Evolutionary conservation across 2,888 invertebrate species (phyloP), one percentile per base, ranked within the genome.

Genomic region (Leptura quadrifasciata): DNA sequence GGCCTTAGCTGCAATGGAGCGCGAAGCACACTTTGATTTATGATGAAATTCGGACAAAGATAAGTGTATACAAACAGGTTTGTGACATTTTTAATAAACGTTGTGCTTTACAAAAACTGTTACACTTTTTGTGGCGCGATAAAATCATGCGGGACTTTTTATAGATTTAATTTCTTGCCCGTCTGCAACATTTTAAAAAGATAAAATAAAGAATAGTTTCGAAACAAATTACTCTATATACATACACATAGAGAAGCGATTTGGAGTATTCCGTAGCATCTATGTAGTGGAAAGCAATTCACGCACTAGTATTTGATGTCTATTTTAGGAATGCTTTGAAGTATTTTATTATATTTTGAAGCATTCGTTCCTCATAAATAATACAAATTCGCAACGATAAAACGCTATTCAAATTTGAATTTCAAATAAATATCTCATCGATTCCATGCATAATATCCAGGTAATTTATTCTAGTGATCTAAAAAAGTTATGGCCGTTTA

Each of bases 341-440:
- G 70, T 75, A 70, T 65, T 75, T 65, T 71, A 75, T 70, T 70
- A 24, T 65, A 65, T 75, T 65, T 70, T 64, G 52, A 39, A 61
- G 31, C 21, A 39, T 68, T 61, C 21, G 31, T 15, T 10, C 18
- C 69, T 39, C 57, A 24, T 69, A 69, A 69, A 74, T 69, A 74
- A 63, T 39, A 54, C 52, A 58, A 69, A 63, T 74, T 69, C 74
- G 60, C 18, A 57, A 63, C 39, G 39, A 9, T 63, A 74, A 61
- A 74, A 47, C 35, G 18, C 15, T 60, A 17, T 18, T 55, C 47
- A n/a, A 15, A 67, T 73, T 73, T 68, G 57, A 67, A 72, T 64
- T 18, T 72, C 35, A 57, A 64, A 58, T 54, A 55, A 63, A 35
- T n/a, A 47, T n/a, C 47, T 47, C 17, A 47, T 47, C n/a, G 47